A percentile compares a stretch with the other conserved stretches of the same genome.
These are phyloP conservation scores for Agapostemon virescens DNA, from an alignment of 2,888 invertebrate species.

Conservation along the genomic window DNA sequence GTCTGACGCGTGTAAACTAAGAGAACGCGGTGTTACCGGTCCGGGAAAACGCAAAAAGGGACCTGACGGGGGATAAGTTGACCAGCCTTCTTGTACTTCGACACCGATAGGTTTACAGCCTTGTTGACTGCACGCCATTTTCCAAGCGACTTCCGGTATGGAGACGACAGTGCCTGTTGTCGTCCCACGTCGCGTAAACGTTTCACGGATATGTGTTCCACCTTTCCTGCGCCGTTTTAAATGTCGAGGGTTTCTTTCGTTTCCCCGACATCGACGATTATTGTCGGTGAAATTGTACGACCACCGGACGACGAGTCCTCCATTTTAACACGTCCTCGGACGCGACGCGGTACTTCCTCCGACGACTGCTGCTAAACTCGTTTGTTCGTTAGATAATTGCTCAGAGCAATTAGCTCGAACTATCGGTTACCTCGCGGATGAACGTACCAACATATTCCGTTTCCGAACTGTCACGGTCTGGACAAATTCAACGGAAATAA, in stretches of 20 bases:
- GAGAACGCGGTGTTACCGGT: background rate
- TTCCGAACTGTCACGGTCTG: no score
- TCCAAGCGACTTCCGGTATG: slow-evolving; percentile 54
- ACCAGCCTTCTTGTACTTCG: slow-evolving; percentile 44
- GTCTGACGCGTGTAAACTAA: slow-evolving; percentile 24
- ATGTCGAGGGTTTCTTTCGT: slow-evolving; percentile 37
- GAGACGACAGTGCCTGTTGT: slow-evolving; percentile 29
- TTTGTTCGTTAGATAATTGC: background rate
- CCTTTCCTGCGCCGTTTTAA: slow-evolving; percentile 59
- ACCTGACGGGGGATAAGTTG: slow-evolving; percentile 12
- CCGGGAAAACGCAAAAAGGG: background rate
- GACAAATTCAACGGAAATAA: no score
- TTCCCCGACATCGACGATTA: slow-evolving; percentile 26
- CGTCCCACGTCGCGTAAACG: slow-evolving; percentile 33
- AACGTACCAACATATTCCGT: no score
- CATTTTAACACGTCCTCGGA: background rate
- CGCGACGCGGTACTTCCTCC: background rate
- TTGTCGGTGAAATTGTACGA: slow-evolving; percentile 16
- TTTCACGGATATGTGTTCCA: slow-evolving; percentile 7
- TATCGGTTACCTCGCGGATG: no score
- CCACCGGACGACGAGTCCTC: background rate
- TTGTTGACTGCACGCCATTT: slow-evolving; percentile 67
- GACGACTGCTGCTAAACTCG: background rate
- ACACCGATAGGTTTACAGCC: slow-evolving; percentile 73
- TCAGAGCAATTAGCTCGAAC: background rate